Evolutionary conservation across 2,113 vertebrate species (phyloP).

Genomic region (Naja naja): DNA sequence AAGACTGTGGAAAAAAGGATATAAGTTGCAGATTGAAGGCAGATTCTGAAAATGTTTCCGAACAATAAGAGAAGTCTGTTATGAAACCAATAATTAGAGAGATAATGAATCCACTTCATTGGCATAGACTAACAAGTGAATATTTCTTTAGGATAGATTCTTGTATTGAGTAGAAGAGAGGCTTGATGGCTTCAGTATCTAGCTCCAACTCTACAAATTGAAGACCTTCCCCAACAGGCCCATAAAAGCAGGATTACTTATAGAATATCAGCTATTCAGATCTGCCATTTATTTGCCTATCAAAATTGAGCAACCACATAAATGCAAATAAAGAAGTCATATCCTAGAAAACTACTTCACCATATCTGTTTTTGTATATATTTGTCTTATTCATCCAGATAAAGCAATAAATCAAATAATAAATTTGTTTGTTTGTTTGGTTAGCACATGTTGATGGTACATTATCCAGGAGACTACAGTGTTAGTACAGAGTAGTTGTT

Average conservation of each 20-base stretch:
- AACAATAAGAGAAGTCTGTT: neutral
- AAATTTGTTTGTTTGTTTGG: neutral
- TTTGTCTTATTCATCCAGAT: neutral
- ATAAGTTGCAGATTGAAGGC: neutral
- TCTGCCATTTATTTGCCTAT: conserved; percentile 6
- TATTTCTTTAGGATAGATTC: neutral
- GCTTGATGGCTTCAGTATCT: neutral
- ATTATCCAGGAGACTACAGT: neutral
- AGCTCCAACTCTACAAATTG: neutral
- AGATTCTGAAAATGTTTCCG: neutral
- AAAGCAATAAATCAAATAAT: neutral
- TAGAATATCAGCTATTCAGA: neutral
- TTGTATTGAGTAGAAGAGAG: neutral
- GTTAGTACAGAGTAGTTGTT: neutral
- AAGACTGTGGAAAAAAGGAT: neutral
- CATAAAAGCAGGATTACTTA: neutral
- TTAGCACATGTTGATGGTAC: neutral
- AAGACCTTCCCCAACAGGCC: neutral
- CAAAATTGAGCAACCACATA: neutral
- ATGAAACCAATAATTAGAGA: neutral
- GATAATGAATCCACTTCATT: neutral
- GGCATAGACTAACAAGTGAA: neutral
- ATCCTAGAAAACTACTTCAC: neutral
- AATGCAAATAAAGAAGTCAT: conserved; percentile 6
- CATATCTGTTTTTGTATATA: neutral